Conservation (phyloP, 1,140 invertebrate species). For the Leptestheria dahalacensis region DNA sequence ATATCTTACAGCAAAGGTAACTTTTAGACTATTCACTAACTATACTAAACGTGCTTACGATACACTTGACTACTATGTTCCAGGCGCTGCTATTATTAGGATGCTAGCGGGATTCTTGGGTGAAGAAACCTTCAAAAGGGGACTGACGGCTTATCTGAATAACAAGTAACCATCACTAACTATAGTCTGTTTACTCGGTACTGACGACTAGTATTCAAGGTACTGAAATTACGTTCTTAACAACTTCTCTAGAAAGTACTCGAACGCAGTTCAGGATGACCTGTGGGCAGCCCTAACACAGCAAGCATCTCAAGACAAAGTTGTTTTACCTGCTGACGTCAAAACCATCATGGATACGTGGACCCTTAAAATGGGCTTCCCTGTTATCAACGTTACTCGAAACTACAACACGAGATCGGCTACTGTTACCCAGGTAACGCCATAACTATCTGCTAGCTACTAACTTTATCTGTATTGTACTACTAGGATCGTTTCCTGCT, state of each 20-base stretch:
- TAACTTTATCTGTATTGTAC: background rate
- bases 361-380: constrained; percentile 75
- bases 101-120: constrained; percentile 90
- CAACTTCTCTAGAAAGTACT: constrained; percentile 41
- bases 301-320: constrained; percentile 44
- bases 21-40: background rate
- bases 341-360: constrained; percentile 74
- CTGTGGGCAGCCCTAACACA: constrained; percentile 65
- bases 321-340: constrained; percentile 43
- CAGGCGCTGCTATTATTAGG: constrained; percentile 73
- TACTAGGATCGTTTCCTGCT: constrained; percentile 8
- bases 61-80: constrained; percentile 16
- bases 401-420: constrained; percentile 42
- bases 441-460: background rate
- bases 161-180: constrained; percentile 32
- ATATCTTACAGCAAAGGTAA: constrained; percentile 83
- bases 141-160: constrained; percentile 58
- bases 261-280: constrained; percentile 68
- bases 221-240: background rate
- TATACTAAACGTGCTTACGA: background rate
- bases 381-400: constrained; percentile 54
- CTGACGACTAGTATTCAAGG: background rate
- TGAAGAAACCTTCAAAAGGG: constrained; percentile 59
- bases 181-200: constrained; percentile 15
- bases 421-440: constrained; percentile 37